Evolutionary conservation across 1,140 invertebrate genomes (phyloP).

Genomic region (Ruditapes philippinarum): DNA sequence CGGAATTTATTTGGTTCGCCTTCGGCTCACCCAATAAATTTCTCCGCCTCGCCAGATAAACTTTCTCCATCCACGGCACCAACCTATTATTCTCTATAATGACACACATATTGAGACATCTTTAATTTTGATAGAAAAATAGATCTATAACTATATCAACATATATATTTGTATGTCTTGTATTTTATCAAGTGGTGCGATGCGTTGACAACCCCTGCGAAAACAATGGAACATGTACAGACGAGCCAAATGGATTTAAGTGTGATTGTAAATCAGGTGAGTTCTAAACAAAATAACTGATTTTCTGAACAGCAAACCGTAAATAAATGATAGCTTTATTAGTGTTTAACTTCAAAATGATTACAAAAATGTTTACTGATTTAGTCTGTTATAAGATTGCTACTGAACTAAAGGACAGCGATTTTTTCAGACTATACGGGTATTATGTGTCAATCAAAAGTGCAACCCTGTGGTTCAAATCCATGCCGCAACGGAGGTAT

Average conservation of each 20-base stretch:
- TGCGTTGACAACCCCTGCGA: not conserved
- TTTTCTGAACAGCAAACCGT: not conserved
- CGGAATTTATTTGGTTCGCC: no score
- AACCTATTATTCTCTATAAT: no score
- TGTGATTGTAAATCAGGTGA: not conserved
- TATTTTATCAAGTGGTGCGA: not conserved
- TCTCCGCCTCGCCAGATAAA: no score
- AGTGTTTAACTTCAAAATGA: no score
- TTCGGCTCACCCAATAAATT: no score
- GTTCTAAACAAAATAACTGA: not conserved
- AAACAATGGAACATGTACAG: slow-evolving; percentile 9
- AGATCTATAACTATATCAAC: not conserved
- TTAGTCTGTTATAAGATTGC: not conserved
- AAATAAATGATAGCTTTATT: not conserved
- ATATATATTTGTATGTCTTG: not conserved
- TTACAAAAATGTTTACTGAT: not conserved
- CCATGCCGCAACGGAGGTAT: not conserved
- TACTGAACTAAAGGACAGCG: not conserved
- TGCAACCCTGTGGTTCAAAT: not conserved
- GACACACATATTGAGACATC: not conserved
- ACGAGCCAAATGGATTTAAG: not conserved
- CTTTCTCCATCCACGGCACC: no score
- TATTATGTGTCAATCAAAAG: not conserved
- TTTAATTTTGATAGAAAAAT: not conserved
- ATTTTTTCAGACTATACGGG: not conserved